These are phyloP conservation scores for Rousettus madagascariensis DNA, from an alignment of 2,797 vertebrate genomes.

Conservation along the genomic window DNA sequence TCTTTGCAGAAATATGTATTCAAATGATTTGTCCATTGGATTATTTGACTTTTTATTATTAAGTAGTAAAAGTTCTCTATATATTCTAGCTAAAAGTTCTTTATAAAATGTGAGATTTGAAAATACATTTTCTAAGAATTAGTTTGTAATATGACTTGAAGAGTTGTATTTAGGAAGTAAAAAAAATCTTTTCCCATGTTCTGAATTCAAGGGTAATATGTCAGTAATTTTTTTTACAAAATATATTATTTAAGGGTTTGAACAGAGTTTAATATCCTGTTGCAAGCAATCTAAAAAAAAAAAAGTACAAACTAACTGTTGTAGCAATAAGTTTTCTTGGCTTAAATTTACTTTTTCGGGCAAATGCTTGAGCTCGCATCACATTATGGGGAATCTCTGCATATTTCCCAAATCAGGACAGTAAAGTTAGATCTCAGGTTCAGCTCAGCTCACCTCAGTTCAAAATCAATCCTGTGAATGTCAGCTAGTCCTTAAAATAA, in stretches of 20 bases:
- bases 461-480: background rate
- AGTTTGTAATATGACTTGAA: background rate
- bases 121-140: background rate
- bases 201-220: background rate
- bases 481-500: background rate
- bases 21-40: background rate
- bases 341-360: background rate
- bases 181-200: background rate
- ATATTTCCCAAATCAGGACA: background rate
- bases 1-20: background rate
- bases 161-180: background rate
- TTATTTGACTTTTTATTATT: background rate
- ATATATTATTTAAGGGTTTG: background rate
- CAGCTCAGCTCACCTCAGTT: background rate
- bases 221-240: background rate
- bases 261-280: background rate
- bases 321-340: background rate
- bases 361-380: background rate
- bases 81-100: background rate
- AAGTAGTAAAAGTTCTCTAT: background rate
- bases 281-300: background rate
- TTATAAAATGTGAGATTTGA: background rate
- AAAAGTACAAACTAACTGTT: background rate
- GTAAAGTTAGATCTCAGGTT: background rate
- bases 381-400: background rate